Conservation (phyloP, 2,888 invertebrate genomes). For the Diabrotica balteata region DNA sequence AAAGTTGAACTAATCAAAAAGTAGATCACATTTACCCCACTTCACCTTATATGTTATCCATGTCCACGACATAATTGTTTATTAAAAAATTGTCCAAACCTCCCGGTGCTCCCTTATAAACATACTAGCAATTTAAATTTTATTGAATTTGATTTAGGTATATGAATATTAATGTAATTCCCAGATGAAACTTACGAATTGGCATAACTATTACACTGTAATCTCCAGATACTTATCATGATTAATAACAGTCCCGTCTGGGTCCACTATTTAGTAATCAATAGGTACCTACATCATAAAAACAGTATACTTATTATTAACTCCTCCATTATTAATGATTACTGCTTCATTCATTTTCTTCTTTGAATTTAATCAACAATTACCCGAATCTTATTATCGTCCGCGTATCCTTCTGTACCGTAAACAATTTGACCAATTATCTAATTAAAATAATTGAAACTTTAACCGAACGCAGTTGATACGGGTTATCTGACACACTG, state of each 20-base stretch:
- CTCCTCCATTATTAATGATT: slow-evolving; percentile 11
- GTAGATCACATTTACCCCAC: too few relatives aligned
- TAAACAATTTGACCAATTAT: slow-evolving; percentile 32
- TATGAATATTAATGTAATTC: not conserved
- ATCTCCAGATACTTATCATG: slow-evolving; percentile 6
- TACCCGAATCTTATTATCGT: slow-evolving; percentile 12
- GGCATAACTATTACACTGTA: not conserved
- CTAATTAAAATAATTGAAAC: slow-evolving; percentile 38
- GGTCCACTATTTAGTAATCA: slow-evolving; percentile 10
- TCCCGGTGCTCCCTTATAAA: too few relatives aligned
- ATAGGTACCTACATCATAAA: slow-evolving; percentile 1
- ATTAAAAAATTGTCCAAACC: too few relatives aligned
- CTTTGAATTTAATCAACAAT: slow-evolving; percentile 16
- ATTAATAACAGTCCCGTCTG: slow-evolving; percentile 3
- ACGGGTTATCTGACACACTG: slow-evolving; percentile 36
- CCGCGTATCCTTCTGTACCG: slow-evolving; percentile 6
- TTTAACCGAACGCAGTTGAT: slow-evolving; percentile 26
- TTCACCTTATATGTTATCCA: too few relatives aligned
- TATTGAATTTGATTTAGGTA: too few relatives aligned
- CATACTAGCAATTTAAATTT: too few relatives aligned
- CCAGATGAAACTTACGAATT: slow-evolving; percentile 1
- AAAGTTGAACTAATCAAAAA: too few relatives aligned
- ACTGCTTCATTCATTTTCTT: slow-evolving; percentile 1
- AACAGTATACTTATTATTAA: slow-evolving; percentile 9
- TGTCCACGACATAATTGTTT: too few relatives aligned